phyloP scores from a whole-genome alignment of 2,888 invertebrate species.

The Metalampra italica region DNA sequence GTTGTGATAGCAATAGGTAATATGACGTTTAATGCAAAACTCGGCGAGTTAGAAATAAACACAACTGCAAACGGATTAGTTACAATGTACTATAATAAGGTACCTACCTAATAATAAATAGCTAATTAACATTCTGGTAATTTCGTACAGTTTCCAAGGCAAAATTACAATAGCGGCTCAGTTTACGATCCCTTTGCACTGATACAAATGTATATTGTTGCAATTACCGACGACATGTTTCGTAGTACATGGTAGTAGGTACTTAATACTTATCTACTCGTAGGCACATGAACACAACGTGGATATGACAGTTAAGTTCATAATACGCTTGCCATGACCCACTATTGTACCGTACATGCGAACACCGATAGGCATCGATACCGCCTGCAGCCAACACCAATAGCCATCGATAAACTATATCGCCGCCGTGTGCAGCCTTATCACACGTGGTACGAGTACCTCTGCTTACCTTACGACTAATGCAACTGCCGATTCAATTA shows the following conservation, averaged over 20 bases:
- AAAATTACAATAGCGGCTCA: too few species aligned
- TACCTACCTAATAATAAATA: too few species aligned
- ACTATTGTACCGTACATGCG: slow-evolving; percentile 21
- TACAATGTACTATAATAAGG: too few species aligned
- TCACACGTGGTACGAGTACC: slow-evolving; percentile 16
- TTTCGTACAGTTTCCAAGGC: too few species aligned
- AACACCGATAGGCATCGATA: slow-evolving; percentile 8
- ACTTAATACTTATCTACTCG: neutral
- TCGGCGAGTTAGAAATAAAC: too few species aligned
- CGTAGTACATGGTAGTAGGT: too few species aligned
- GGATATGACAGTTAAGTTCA: slow-evolving; percentile 8
- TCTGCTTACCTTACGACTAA: slow-evolving; percentile 14
- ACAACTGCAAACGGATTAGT: too few species aligned
- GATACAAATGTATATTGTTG: neutral
- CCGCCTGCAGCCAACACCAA: slow-evolving; percentile 14
- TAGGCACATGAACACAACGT: neutral
- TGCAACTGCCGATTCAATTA: slow-evolving; percentile 11
- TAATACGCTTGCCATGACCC: slow-evolving; percentile 31
- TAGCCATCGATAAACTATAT: slow-evolving; percentile 8
- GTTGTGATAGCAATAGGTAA: too few species aligned
- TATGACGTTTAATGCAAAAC: too few species aligned
- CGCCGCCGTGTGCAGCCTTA: slow-evolving; percentile 14
- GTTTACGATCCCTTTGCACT: too few species aligned
- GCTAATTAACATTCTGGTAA: too few species aligned
- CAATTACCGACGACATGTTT: neutral